Percentiles rank a stretch among this genome's conserved stretches.
Conservation (phyloP, 23 tunicate species). For the Trididemnum nubilum region DNA sequence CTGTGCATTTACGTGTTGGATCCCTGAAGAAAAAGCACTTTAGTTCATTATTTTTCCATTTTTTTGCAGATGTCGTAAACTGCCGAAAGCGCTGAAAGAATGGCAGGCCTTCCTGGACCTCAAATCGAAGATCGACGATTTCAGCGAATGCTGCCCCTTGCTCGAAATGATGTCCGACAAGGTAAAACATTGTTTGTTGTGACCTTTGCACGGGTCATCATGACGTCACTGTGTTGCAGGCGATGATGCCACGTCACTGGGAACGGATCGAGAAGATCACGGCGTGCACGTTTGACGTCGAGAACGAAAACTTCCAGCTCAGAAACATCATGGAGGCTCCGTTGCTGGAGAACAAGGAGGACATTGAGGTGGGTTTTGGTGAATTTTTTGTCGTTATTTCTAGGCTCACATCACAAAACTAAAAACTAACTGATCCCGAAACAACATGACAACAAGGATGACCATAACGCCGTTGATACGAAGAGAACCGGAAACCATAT, state of each 20-base stretch:
- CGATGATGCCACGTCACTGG: slow-evolving; percentile 91
- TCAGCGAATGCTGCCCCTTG: slow-evolving; percentile 88
- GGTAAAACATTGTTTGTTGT: too few relatives aligned
- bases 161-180: slow-evolving; percentile 84
- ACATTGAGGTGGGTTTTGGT: slow-evolving; percentile 57
- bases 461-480: too few relatives aligned
- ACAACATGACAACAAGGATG: too few relatives aligned
- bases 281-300: slow-evolving; percentile 57
- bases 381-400: too few relatives aligned
- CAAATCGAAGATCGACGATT: slow-evolving; percentile 77
- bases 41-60: not conserved
- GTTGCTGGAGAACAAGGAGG: slow-evolving; percentile 76
- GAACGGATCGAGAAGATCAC: slow-evolving; percentile 79
- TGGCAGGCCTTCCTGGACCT: slow-evolving; percentile 84
- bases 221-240: slow-evolving; percentile 16
- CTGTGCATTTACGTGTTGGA: too few relatives aligned
- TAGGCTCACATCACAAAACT: too few relatives aligned
- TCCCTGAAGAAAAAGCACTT: too few relatives aligned
- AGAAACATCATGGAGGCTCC: slow-evolving; percentile 92
- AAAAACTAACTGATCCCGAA: too few relatives aligned
- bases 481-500: too few relatives aligned
- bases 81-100: slow-evolving; percentile 77
- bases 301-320: slow-evolving; percentile 76
- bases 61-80: slow-evolving; percentile 60
- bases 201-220: too few relatives aligned